Evolutionary conservation across 1,140 invertebrate genomes (phyloP), one percentile per base, ranked within the genome.

Genomic region (Drosophila sechellia): DNA sequence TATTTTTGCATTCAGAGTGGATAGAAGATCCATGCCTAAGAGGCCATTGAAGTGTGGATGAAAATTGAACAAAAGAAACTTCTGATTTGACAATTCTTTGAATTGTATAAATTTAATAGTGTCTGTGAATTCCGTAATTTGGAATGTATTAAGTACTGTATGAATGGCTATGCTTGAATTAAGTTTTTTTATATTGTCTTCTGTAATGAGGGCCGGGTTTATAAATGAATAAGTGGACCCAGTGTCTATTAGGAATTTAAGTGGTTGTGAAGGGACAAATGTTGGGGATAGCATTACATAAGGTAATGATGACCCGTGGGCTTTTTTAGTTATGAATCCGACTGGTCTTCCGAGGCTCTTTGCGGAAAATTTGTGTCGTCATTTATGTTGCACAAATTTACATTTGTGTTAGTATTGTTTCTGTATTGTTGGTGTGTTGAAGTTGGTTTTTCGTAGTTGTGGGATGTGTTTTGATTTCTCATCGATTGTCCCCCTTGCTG

Each of bases 61-160:
- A 13, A 54, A 40, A 4, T 54, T 20, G n/a, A 54, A 54, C 11
- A 53, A 22, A 53, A 53, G 17, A 17, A 53, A 55, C 17, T 55
- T 31, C 42, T 55, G 39, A 13, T 25, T 42, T 13, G 15, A 17
- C 17, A 17, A 17, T 40, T 4, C n/a, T 37, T 43, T 17, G 53
- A 57, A 45, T 57, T 57, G 55, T 12, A 42, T n/a, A 4, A 56
- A 56, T 11, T 8, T 43, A 56, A 56, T 4, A 6, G 54, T 31
- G 54, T 56, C 40, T 34, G 25, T 56, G 34, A 43, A 56, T 56
- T 56, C 54, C 3, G 34, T 40, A 1, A 56, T 56, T 31, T 43
- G 54, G 5, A 43, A 45, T 2, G 12, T 56, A 6, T 56, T 42
- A 5, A 43, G 39, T 31, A 43, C 54, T 4, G 54, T 43, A 12